Evolutionary conservation across 2,113 vertebrate species (phyloP).

Genomic region (Cynopterus brachyotis): DNA sequence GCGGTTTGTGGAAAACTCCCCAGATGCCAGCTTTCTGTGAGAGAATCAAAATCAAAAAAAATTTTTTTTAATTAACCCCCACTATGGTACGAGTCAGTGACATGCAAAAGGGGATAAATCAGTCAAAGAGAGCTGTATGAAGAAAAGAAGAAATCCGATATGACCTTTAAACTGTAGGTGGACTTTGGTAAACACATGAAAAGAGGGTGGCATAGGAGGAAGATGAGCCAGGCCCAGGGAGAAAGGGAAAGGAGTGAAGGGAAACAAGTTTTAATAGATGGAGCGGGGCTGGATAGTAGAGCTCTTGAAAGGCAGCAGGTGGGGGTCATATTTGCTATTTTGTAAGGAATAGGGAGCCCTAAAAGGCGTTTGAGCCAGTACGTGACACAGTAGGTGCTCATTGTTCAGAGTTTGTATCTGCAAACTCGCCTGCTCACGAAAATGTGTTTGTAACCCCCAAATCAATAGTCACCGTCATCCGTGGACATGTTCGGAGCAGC

Average conservation of each 20-base stretch:
- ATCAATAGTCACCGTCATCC: neutral
- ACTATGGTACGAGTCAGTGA: too few relatives aligned
- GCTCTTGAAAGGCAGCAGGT: neutral
- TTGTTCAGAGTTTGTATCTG: neutral
- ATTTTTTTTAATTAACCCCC: too few relatives aligned
- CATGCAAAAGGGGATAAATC: neutral
- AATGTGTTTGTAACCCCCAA: neutral
- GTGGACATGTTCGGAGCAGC: accelerated
- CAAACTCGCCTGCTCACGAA: neutral
- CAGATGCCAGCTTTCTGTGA: accelerated
- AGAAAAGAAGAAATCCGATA: neutral
- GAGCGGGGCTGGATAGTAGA: neutral
- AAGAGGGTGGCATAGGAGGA: neutral
- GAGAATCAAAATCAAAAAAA: too few relatives aligned
- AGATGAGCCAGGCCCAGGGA: too few relatives aligned
- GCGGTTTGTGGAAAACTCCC: neutral
- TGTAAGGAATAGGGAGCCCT: neutral
- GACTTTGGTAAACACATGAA: neutral
- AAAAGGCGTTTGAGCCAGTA: neutral
- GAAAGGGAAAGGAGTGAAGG: neutral
- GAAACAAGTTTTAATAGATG: neutral
- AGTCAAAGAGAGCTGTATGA: neutral
- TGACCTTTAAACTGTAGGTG: neutral
- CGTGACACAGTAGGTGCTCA: neutral
- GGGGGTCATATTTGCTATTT: accelerated